Conservation (phyloP, 2,797 vertebrate genomes). For the Sebastes taczanowskii region DNA sequence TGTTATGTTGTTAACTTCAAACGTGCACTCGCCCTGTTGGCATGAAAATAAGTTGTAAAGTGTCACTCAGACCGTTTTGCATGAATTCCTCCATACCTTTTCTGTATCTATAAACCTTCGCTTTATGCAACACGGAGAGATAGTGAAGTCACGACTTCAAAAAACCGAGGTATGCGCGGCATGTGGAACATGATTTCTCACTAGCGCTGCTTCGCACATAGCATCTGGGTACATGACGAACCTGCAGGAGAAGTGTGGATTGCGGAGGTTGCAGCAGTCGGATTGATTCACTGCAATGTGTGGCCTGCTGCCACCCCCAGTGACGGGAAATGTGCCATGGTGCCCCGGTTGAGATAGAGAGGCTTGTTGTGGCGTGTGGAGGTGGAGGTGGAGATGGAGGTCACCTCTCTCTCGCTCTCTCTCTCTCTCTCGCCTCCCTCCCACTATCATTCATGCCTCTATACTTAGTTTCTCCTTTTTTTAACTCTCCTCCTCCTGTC, state of each 20-base stretch:
- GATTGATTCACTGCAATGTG: conserved; percentile 74
- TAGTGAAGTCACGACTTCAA: conserved; percentile 37
- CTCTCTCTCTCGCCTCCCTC: conserved; percentile 32
- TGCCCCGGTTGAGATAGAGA: conserved; percentile 68
- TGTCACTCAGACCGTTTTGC: not conserved
- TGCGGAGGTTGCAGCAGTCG: conserved; percentile 68
- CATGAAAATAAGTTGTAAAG: not conserved
- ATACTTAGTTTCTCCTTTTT: conserved; percentile 61
- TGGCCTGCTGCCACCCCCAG: conserved; percentile 71
- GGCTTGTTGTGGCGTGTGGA: conserved; percentile 64
- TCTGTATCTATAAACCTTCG: not conserved
- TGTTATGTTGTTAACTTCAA: not conserved
- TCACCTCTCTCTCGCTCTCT: conserved; percentile 52
- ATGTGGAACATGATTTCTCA: conserved; percentile 52
- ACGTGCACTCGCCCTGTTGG: not conserved
- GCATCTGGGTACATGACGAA: conserved; percentile 71
- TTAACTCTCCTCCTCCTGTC: conserved; percentile 29
- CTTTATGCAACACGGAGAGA: not conserved
- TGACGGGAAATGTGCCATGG: conserved; percentile 66
- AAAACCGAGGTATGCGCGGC: conserved; percentile 18
- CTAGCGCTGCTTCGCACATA: conserved; percentile 50
- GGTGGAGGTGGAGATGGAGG: conserved; percentile 68
- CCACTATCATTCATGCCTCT: conserved; percentile 63
- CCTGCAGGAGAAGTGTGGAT: conserved; percentile 65
- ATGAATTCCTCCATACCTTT: not conserved